Evolutionary conservation across 2,888 invertebrate genomes (phyloP).

Genomic region (Pilophorus perplexus): DNA sequence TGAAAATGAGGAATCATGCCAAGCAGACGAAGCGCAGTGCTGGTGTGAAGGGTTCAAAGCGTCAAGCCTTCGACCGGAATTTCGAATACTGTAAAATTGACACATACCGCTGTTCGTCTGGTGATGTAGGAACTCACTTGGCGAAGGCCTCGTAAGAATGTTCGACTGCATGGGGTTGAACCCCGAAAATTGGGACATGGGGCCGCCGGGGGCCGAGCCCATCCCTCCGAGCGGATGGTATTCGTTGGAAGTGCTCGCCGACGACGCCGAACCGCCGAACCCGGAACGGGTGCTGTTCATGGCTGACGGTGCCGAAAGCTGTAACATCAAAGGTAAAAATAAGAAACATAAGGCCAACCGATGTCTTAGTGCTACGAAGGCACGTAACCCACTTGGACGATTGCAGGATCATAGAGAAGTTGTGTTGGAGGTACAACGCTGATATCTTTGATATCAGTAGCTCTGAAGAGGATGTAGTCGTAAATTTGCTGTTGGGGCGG

Average conservation of each 20-base stretch:
- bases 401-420: conserved; percentile 95
- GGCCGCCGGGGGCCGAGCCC: conserved; percentile 37
- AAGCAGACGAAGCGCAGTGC: no score
- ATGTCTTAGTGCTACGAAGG: no score
- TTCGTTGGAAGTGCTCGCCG: conserved; percentile 17
- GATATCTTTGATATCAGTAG: conserved; percentile 98
- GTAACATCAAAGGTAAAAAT: conserved; percentile 52
- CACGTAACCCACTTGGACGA: conserved; percentile 69
- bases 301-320: conserved; percentile 75
- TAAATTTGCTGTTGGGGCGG: conserved; percentile 97
- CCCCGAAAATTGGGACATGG: conserved; percentile 32
- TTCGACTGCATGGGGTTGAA: conserved; percentile 47
- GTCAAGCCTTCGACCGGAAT: no score
- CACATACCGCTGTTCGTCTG: conserved; percentile 44
- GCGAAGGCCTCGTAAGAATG: conserved; percentile 52
- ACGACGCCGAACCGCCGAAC: conserved; percentile 19
- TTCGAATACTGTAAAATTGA: no score
- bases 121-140: conserved; percentile 60
- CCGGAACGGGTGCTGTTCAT: conserved; percentile 51
- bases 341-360: no score
- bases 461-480: conserved; percentile 97
- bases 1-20: no score
- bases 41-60: no score
- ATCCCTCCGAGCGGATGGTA: conserved; percentile 15
- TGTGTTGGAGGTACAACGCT: conserved; percentile 87